phyloP scores from a whole-genome alignment of 2,888 invertebrate species.

The Oligia strigilis region DNA sequence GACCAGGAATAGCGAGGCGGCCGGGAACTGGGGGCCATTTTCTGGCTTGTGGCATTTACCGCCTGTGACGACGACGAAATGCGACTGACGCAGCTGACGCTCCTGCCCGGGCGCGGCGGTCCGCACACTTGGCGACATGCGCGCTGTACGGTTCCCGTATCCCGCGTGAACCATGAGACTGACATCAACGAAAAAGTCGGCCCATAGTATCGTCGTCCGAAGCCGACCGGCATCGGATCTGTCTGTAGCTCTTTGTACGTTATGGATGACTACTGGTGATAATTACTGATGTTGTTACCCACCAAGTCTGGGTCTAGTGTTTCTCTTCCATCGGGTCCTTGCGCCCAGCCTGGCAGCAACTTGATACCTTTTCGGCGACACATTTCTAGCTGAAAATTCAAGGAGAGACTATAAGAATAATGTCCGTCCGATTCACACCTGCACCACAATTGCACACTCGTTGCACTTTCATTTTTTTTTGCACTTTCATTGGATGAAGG shows the following conservation, averaged over 20 bases:
- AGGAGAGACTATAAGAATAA: not conserved
- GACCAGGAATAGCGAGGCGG: too few species aligned
- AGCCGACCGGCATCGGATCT: not conserved
- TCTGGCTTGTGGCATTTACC: too few species aligned
- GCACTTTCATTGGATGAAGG: not conserved
- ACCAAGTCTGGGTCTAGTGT: slow-evolving; percentile 27
- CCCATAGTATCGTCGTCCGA: not conserved
- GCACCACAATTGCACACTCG: not conserved
- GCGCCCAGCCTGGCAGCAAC: slow-evolving; percentile 30
- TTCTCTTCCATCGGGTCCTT: slow-evolving; percentile 40
- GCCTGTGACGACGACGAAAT: not conserved
- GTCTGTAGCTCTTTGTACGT: not conserved
- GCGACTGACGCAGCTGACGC: not conserved
- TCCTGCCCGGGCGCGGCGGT: not conserved
- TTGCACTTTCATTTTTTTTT: too few species aligned
- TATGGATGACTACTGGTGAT: not conserved
- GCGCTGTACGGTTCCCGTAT: not conserved
- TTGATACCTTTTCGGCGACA: not conserved
- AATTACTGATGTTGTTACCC: slow-evolving; percentile 1
- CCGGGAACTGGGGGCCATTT: too few species aligned
- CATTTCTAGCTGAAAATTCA: slow-evolving; percentile 38
- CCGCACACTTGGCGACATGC: not conserved
- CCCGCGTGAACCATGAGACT: not conserved
- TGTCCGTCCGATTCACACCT: not conserved
- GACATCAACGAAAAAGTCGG: not conserved